Conservation (phyloP, 2,888 invertebrate species). For the Margaritifera margaritifera region DNA sequence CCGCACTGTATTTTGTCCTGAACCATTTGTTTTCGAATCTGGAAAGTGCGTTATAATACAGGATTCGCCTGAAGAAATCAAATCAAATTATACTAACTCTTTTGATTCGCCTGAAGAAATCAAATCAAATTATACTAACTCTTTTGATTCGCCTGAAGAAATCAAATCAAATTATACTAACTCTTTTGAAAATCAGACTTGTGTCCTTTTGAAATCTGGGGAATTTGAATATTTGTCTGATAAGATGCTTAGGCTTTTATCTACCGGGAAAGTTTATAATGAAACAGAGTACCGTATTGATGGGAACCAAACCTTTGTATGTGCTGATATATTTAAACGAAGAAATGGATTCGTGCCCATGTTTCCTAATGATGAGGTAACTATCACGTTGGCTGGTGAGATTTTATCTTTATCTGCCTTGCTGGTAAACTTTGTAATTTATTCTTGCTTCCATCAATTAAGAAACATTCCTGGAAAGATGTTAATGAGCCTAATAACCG, state of each 20-base stretch:
- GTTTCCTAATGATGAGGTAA: slow-evolving; percentile 26
- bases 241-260: slow-evolving; percentile 15
- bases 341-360: slow-evolving; percentile 11
- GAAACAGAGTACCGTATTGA: slow-evolving; percentile 18
- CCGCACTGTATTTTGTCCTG: slow-evolving; percentile 23
- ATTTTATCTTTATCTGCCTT: slow-evolving; percentile 76
- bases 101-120: no score
- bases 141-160: no score
- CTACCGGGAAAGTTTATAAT: slow-evolving; percentile 14
- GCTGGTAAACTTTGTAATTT: slow-evolving; percentile 74
- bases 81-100: no score
- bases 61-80: background rate
- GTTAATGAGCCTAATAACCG: slow-evolving; percentile 75
- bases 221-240: slow-evolving; percentile 8
- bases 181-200: background rate
- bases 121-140: background rate
- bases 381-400: slow-evolving; percentile 79
- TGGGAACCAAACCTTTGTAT: slow-evolving; percentile 29
- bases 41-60: slow-evolving; percentile 18
- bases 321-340: slow-evolving; percentile 18
- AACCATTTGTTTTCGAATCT: slow-evolving; percentile 3
- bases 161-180: background rate
- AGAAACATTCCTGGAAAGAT: slow-evolving; percentile 76
- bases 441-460: slow-evolving; percentile 74
- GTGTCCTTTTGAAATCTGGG: slow-evolving; percentile 12